phyloP scores from a whole-genome alignment of 2,888 invertebrate genomes.

The Argyra leucocephala region DNA sequence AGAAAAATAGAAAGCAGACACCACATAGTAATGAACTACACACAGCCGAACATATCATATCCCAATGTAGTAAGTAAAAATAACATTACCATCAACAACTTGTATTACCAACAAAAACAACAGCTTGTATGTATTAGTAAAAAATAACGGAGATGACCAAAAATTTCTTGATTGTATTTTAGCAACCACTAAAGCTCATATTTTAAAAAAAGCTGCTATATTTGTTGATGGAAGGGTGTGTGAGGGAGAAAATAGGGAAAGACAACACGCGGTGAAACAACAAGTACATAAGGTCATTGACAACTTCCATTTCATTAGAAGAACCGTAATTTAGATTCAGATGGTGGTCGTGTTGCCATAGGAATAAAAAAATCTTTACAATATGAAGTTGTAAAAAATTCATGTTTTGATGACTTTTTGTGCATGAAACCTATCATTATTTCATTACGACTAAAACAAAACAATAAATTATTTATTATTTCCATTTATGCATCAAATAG shows the following conservation, averaged over 20 bases:
- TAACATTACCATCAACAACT: not conserved
- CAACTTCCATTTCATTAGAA: slow-evolving; percentile 12
- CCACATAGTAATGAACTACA: not conserved
- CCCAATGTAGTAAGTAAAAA: not conserved
- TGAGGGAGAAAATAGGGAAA: slow-evolving; percentile 13
- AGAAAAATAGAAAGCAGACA: not conserved
- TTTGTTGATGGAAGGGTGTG: not conserved
- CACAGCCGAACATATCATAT: not conserved
- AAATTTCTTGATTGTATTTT: not conserved
- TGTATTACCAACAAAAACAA: not conserved
- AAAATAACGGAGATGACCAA: not conserved
- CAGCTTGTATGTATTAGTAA: not conserved
- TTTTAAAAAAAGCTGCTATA: not conserved
- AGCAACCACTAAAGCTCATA: not conserved
- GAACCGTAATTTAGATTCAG: not conserved
- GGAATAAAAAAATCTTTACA: slow-evolving; percentile 1
- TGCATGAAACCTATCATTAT: slow-evolving; percentile 11
- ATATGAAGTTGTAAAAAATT: not conserved
- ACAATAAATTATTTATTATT: slow-evolving; percentile 3
- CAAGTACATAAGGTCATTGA: not conserved
- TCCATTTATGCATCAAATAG: not conserved
- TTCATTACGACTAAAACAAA: slow-evolving; percentile 11
- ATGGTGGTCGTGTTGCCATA: slow-evolving; percentile 11
- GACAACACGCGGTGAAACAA: too few species aligned
- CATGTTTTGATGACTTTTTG: slow-evolving; percentile 7